A percentile compares a stretch with the other conserved stretches of the same genome.
These are phyloP conservation scores for Lanistes nyassanus DNA, from an alignment of 1,140 invertebrate genomes.

Conservation along the genomic window DNA sequence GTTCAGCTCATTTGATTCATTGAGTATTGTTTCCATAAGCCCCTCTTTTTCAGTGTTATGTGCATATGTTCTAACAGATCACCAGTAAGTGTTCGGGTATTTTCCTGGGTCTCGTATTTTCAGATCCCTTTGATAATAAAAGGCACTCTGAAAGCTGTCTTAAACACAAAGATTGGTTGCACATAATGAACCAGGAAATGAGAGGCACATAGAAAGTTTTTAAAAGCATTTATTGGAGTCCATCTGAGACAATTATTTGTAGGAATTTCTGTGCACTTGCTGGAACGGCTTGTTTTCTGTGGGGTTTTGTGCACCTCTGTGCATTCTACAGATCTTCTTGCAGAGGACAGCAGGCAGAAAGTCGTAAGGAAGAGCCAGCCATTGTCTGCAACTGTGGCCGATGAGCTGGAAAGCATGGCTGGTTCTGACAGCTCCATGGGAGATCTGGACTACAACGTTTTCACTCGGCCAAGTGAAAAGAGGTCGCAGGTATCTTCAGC, in stretches of 20 bases:
- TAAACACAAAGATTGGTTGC: not conserved
- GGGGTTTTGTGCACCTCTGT: not conserved
- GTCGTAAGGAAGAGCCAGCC: not conserved
- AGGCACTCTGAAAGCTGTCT: not conserved
- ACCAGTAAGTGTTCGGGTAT: too few relatives aligned
- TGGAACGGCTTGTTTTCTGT: not conserved
- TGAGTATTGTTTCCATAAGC: not conserved
- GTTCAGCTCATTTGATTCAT: not conserved
- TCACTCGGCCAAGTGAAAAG: constrained; percentile 12
- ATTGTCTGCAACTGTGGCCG: constrained; percentile 41
- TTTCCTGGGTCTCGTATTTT: too few relatives aligned
- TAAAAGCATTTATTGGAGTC: not conserved
- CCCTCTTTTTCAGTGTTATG: not conserved
- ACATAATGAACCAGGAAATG: not conserved
- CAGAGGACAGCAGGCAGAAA: not conserved
- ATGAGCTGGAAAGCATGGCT: constrained; percentile 57
- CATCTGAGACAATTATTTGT: not conserved
- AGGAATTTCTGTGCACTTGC: not conserved
- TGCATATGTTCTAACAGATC: not conserved
- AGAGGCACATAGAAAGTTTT: not conserved
- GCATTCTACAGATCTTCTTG: not conserved
- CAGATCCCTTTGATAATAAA: too few relatives aligned
- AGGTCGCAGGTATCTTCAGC: not conserved
- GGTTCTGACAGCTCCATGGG: constrained; percentile 46
- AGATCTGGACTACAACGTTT: not conserved